Conservation (phyloP, 1,140 invertebrate species). For the Coptotermes formosanus region DNA sequence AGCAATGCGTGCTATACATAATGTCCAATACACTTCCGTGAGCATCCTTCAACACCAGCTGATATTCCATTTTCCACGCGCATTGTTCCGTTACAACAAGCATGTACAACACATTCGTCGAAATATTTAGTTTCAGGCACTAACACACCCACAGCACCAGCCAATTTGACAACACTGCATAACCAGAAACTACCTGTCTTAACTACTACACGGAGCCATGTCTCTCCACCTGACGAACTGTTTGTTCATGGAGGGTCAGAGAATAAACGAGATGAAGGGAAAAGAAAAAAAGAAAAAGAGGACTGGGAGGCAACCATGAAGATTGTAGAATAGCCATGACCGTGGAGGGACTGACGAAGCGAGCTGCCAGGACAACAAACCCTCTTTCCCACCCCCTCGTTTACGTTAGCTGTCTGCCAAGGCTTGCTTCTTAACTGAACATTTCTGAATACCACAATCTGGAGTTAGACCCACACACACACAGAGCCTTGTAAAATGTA, state of each 20-base stretch:
- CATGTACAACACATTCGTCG: no score
- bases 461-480: neutral
- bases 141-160: neutral
- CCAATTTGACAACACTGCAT: slow-evolving; percentile 8
- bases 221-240: slow-evolving; percentile 12
- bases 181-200: slow-evolving; percentile 16
- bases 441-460: neutral
- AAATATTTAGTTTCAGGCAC: no score
- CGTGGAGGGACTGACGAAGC: neutral
- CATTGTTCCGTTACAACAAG: no score
- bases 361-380: neutral
- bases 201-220: neutral
- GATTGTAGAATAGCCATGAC: slow-evolving; percentile 2
- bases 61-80: no score
- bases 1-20: no score
- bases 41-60: no score
- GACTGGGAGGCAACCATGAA: neutral
- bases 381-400: neutral
- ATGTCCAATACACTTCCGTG: no score
- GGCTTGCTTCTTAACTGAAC: neutral
- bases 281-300: neutral
- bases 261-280: neutral
- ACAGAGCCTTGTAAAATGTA: no score
- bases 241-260: neutral
- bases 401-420: neutral